These are phyloP conservation scores for Oscarella lobularis DNA, from an alignment of 37 sponge, comb jelly and placozoan species.

Conservation along the genomic window DNA sequence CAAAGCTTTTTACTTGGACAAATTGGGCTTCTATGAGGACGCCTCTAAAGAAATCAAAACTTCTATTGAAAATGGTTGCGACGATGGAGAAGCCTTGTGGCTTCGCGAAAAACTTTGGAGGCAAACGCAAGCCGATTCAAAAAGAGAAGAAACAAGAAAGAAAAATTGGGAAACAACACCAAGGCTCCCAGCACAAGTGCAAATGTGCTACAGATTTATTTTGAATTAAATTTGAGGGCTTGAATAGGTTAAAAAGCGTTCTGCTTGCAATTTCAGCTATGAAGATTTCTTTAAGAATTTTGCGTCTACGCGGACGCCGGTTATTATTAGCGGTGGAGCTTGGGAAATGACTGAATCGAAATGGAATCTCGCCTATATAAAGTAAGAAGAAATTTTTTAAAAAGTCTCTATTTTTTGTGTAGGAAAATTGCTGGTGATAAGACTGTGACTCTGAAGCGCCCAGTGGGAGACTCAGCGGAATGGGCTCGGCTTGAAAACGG, in stretches of 20 bases:
- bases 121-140: neutral
- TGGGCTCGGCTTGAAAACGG: conserved; percentile 57
- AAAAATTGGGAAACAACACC: no score
- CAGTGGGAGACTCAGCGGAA: conserved; percentile 29
- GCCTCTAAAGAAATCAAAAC: conserved; percentile 3
- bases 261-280: conserved; percentile 13
- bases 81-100: neutral
- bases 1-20: neutral
- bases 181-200: no score
- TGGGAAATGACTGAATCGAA: conserved; percentile 17
- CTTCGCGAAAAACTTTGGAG: neutral
- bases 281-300: conserved; percentile 37
- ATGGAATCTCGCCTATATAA: conserved; percentile 58
- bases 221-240: neutral
- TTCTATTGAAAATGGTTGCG: neutral
- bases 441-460: conserved; percentile 30
- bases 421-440: conserved; percentile 34
- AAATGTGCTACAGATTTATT: neutral
- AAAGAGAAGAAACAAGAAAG: neutral
- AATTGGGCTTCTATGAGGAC: neutral
- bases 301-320: conserved; percentile 33
- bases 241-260: conserved; percentile 40
- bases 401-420: no score
- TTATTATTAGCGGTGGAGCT: conserved; percentile 50
- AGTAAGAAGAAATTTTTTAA: no score